Evolutionary conservation across 2,888 invertebrate species (phyloP).

Genomic region (Eilema sororculum): DNA sequence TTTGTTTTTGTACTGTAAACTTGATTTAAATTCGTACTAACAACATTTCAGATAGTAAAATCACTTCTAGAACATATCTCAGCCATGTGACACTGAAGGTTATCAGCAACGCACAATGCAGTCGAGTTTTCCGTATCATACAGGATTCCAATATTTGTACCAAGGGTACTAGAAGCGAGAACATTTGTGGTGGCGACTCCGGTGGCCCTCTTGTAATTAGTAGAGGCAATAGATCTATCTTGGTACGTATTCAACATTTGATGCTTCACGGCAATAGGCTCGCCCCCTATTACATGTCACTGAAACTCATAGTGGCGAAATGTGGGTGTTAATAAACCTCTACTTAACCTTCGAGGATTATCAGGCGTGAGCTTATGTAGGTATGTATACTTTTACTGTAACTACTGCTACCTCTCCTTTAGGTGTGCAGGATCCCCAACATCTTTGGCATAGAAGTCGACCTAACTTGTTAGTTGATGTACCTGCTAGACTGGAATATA

Average conservation of each 20-base stretch:
- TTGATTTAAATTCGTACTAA: no score
- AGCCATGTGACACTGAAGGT: conserved; percentile 45
- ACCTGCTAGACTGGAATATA: no score
- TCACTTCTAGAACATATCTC: conserved; percentile 18
- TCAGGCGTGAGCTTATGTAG: no score
- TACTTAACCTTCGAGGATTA: no score
- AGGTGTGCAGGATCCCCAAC: no score
- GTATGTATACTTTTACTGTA: no score
- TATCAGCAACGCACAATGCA: conserved; percentile 51
- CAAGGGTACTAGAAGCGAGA: conserved; percentile 51
- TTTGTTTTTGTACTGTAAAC: no score
- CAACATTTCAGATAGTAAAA: conserved; percentile 25
- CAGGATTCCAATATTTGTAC: conserved; percentile 58
- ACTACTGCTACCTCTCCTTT: no score
- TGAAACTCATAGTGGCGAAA: no score
- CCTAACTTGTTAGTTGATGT: not conserved
- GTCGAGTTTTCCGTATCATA: conserved; percentile 42
- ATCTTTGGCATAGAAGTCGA: not conserved
- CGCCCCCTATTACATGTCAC: no score
- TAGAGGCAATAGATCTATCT: conserved; percentile 24
- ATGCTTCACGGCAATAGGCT: no score
- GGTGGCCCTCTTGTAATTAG: conserved; percentile 61
- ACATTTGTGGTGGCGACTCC: conserved; percentile 64
- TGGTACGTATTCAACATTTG: conserved; percentile 47
- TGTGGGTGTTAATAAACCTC: no score